Evolutionary conservation across 2,888 invertebrate species (phyloP).

Genomic region (Cataglyphis livida): DNA sequence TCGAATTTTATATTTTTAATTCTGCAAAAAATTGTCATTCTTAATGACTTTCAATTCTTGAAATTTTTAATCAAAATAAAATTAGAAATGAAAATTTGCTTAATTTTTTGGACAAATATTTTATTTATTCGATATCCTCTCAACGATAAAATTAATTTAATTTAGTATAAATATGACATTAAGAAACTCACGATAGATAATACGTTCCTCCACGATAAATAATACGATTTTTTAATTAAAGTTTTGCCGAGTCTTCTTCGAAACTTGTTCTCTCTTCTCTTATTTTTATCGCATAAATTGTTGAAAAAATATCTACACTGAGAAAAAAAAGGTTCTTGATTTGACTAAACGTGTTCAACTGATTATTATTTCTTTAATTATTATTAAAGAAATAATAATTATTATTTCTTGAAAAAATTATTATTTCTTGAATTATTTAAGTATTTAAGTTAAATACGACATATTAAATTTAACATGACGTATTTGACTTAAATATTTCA

Average conservation of each 20-base stretch:
- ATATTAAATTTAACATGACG: too few relatives aligned
- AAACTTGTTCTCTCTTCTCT: not conserved
- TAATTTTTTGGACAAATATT: not conserved
- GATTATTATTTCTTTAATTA: too few relatives aligned
- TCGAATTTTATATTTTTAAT: constrained; percentile 6
- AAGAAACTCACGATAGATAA: not conserved
- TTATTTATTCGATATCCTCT: not conserved
- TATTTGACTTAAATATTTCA: too few relatives aligned
- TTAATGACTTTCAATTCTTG: not conserved
- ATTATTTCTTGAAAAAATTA: too few relatives aligned
- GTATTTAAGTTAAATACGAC: too few relatives aligned
- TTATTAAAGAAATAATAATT: too few relatives aligned
- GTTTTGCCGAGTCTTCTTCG: not conserved
- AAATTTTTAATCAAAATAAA: not conserved
- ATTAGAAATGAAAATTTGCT: not conserved
- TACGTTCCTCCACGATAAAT: not conserved
- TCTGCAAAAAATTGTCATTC: not conserved
- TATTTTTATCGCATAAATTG: not conserved
- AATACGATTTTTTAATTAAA: not conserved
- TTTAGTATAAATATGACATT: not conserved
- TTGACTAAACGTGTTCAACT: too few relatives aligned
- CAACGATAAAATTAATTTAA: not conserved
- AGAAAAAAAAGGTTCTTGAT: too few relatives aligned
- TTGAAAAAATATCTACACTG: constrained; percentile 4
- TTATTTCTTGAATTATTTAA: too few relatives aligned